These are phyloP conservation scores for Chrysogorgia sp. DNA, from an alignment of 92 coral and sea anemone species.

Conservation along the genomic window DNA sequence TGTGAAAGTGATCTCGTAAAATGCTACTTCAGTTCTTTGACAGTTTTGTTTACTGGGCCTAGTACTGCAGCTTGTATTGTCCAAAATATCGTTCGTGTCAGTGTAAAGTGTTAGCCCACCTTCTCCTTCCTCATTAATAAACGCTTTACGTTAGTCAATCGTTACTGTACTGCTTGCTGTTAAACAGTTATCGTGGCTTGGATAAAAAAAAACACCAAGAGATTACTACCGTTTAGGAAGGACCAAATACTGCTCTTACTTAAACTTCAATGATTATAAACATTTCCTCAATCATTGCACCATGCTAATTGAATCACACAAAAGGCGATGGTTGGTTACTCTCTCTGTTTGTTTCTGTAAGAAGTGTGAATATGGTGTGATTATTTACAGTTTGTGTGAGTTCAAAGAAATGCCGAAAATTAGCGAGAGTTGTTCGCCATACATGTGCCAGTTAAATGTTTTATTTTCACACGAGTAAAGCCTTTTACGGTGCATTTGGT, in stretches of 20 bases:
- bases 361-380: not conserved
- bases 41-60: conserved; percentile 8
- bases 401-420: not conserved
- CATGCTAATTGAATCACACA: not conserved
- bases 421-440: conserved; percentile 6
- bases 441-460: conserved; percentile 9
- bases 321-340: not conserved
- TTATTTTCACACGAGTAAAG: not conserved
- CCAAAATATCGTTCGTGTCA: not conserved
- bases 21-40: no score
- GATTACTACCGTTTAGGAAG: not conserved
- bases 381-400: not conserved
- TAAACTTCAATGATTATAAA: not conserved
- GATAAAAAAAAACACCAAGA: conserved; percentile 18
- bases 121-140: conserved; percentile 16
- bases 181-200: conserved; percentile 33
- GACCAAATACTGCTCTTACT: not conserved
- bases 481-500: conserved; percentile 9
- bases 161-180: not conserved
- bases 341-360: not conserved
- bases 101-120: not conserved
- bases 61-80: conserved; percentile 12
- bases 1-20: no score
- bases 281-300: not conserved
- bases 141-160: not conserved